Evolutionary conservation across 1,140 invertebrate species (phyloP), one percentile per base, ranked within the genome.

Genomic region (Scylla paramamosain): DNA sequence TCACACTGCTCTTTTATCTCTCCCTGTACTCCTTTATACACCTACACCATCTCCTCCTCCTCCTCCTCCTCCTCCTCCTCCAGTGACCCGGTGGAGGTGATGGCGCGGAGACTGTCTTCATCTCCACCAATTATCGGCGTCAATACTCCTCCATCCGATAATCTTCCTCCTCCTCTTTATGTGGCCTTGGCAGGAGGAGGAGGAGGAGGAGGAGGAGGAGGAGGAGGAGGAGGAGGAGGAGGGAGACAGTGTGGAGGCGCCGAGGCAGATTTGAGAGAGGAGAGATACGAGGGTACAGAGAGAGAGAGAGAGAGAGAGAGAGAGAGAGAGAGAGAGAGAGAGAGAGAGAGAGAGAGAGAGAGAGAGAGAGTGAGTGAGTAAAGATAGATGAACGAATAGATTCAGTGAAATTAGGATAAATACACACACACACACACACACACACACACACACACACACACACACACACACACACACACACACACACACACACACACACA

Each of bases 221-320:
- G 67, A 77, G 67, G 67, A n/a, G 67, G 67, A 77, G 67, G 25
- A 25, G 25, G n/a, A n/a, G 25, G 67, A 77, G 67, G 8, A 2
- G 67, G 67, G 25, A 59, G 67, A 77, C 12, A 20, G 20, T 12
- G 25, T 20, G 67, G 67, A 77, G 67, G 67, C 10, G 52, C 12
- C 10, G 52, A n/a, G 25, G 67, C 0, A 77, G 67, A 77, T 77
- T n/a, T 77, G 67, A 77, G 67, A n/a, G 52, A 0, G 20, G 67
- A n/a, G 67, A 77, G 67, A 77, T 25, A 77, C 20, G 20, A n/a
- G n/a, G 67, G n/a, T 25, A 77, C 20, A 77, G 67, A 77, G 67
- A 77, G 67, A 77, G 67, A 77, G 67, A 77, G 67, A 77, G 67
- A 77, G 67, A 77, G 67, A 77, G 67, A 77, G 67, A 77, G 67